A percentile compares a stretch with the other conserved stretches of the same genome.
Evolutionary conservation across 2,113 vertebrate genomes (phyloP).

Genomic region (Pampusana beccarii): DNA sequence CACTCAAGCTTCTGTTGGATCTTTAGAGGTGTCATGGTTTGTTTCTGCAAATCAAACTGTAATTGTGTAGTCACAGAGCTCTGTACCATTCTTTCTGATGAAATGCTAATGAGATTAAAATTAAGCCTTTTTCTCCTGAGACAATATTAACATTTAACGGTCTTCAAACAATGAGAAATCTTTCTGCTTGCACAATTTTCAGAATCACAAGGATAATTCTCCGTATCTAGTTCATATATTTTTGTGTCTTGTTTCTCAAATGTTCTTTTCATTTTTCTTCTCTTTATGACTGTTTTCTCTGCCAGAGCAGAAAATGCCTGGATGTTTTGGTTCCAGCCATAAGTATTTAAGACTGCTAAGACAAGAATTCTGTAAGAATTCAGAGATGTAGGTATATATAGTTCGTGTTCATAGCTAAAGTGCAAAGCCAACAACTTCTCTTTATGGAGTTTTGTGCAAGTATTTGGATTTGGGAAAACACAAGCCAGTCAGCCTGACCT

Average conservation of each 20-base stretch:
- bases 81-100: neutral
- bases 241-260: neutral
- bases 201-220: neutral
- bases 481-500: neutral
- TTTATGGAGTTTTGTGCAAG: neutral
- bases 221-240: neutral
- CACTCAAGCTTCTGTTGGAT: neutral
- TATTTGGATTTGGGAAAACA: neutral
- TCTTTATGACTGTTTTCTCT: neutral
- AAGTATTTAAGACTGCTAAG: neutral
- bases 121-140: neutral
- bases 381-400: neutral
- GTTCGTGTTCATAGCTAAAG: neutral
- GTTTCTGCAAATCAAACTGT: neutral
- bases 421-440: neutral
- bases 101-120: neutral
- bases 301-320: neutral
- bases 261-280: neutral
- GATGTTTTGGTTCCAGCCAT: neutral
- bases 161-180: neutral
- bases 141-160: neutral
- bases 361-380: neutral
- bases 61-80: neutral
- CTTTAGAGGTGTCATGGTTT: fast-evolving
- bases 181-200: neutral